A percentile compares a stretch with the other conserved stretches of the same genome.
Evolutionary conservation across 2,113 vertebrate genomes (phyloP).

Genomic region (Orthonyx spaldingii): DNA sequence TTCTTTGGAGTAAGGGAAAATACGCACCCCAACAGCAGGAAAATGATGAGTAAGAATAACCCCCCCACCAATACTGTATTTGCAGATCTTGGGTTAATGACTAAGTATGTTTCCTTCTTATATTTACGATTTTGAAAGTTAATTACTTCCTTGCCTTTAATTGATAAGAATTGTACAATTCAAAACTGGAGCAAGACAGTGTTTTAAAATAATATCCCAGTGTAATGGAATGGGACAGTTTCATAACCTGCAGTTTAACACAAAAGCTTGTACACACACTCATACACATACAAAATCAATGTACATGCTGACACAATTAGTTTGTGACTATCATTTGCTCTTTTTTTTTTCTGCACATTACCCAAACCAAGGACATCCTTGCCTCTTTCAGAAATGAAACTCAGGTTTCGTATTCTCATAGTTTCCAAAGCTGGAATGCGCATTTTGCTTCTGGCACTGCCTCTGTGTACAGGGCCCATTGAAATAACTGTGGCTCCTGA

Average conservation of each 20-base stretch:
- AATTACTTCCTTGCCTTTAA: not conserved
- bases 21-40: accelerated
- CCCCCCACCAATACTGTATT: not conserved
- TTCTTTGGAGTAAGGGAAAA: not conserved
- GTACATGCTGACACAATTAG: not conserved
- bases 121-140: not conserved
- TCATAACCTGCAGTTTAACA: not conserved
- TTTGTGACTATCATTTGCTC: not conserved
- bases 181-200: not conserved
- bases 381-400: not conserved
- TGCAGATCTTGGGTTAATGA: not conserved
- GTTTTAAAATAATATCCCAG: not conserved
- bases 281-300: not conserved
- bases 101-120: not conserved
- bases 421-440: not conserved
- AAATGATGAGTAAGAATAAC: not conserved
- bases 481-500: not conserved
- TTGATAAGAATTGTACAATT: not conserved
- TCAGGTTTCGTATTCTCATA: not conserved
- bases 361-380: not conserved
- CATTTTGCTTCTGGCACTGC: not conserved
- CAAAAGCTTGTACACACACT: not conserved
- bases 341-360: not conserved
- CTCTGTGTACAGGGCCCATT: not conserved
- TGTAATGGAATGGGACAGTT: not conserved